Base-by-base conservation (phyloP, 1,140 invertebrate genomes). In the Dolichoris vasculosae region DNA sequence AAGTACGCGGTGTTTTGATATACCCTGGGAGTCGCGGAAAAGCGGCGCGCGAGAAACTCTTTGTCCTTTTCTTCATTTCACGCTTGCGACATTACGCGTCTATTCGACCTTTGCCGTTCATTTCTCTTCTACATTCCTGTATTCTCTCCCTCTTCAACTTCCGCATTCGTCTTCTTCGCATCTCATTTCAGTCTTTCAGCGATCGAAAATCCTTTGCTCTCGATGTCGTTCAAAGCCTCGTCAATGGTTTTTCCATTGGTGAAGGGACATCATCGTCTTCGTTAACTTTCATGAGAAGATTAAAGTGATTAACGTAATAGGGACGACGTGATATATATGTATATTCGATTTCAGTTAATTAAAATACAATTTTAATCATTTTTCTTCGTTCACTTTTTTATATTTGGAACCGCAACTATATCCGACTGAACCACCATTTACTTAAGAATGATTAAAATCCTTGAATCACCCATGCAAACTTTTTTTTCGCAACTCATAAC, bases 1-100 rank as follows among this genome's bases (percentile, higher is more conserved):
- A 89, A 88, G 90, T 90, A 91, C 88, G 91, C 89, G 88, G 87
- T 78, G 86, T 88, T 90, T 90, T 91, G 90, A 92, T 91, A 88
- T 87, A 89, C 87, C 89, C 88, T 87, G 79, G 77, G 32, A 80
- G 17, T 69, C 8, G 43, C 13, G 43, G 7, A 40, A 13, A n/a
- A 17, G 15, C 7, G 43, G 8, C n/a, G 73, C 85, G 83, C 75
- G 82, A 55, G 46, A 82, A 59, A 75, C 69, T 75, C 81, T 23
- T 75, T 75, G 46, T 46, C 40, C 23, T 38, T 8, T 2, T 35
- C n/a, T 38, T 78, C 51, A 2, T 51, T 77, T 77, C 26, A 11
- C 40, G 9, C 40, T 77, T 51, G 2, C 43, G 20, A 7, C 77
- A 26, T 26, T 63, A 40, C 35, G 26, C 78, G 26, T n/a, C n/a